Conservation (phyloP, 2,113 vertebrate genomes). For the Emydura subglobosa region DNA sequence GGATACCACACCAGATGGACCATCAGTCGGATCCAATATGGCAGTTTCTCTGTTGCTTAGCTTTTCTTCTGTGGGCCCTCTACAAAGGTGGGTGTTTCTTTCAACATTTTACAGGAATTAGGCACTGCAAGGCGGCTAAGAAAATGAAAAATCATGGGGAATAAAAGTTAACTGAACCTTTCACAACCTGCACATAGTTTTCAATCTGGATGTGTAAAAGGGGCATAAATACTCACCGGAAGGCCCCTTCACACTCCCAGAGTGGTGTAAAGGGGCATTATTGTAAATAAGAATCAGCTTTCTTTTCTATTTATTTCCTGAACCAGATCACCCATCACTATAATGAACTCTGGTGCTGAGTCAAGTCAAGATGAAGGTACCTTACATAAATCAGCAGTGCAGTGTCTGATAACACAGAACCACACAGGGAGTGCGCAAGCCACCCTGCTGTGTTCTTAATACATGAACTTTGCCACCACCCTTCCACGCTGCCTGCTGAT, state of each 20-base stretch:
- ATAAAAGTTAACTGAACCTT: background rate
- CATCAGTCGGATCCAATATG: background rate
- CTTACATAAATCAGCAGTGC: background rate
- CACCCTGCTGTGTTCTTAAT: slow-evolving; percentile 74
- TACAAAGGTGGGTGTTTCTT: fast-evolving
- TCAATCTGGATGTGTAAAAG: background rate
- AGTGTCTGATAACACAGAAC: background rate
- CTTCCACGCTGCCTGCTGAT: slow-evolving; percentile 78
- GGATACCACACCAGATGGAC: background rate
- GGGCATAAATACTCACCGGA: background rate
- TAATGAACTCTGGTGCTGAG: background rate
- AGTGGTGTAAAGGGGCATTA: background rate
- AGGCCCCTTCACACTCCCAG: fast-evolving
- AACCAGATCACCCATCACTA: background rate
- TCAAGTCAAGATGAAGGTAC: background rate
- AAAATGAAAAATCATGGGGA: background rate
- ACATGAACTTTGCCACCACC: slow-evolving; percentile 77
- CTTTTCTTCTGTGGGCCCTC: background rate
- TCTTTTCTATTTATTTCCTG: fast-evolving
- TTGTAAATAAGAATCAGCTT: background rate
- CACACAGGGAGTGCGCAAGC: slow-evolving; percentile 26
- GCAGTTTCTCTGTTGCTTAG: background rate
- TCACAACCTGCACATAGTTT: background rate
- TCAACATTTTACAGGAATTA: background rate
- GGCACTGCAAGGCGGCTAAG: fast-evolving